Base-by-base conservation (phyloP, 2,113 vertebrate genomes). In the Amphiprion percula region DNA sequence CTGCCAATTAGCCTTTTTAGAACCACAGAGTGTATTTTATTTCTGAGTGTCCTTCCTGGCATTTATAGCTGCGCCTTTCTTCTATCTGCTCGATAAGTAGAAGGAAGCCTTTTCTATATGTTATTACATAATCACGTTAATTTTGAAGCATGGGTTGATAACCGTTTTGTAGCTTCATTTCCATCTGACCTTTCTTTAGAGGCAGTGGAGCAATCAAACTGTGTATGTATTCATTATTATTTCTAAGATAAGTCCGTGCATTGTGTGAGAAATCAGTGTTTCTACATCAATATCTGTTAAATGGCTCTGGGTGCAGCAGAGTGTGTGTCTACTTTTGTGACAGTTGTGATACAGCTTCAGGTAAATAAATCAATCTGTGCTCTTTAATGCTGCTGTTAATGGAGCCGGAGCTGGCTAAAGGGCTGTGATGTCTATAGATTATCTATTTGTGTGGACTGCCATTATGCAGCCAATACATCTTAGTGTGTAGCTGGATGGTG, bases 311-410 rank as follows among this genome's bases (percentile, higher is more conserved):
- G 16, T 17, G 17, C 39, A 17, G 1, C 16, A 69, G 41, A 68
- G 41, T 10, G 64, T 26, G n/a, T 41, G 58, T 10, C 12, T 24
- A 15, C 30, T 56, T 60, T 60, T 77, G 59, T 44, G 59, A 26
- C 12, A 58, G 67, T 68, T 75, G 52, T 61, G 21, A 64, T 65
- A 17, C 12, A 19, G 49, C 46, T 15, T 70, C 0, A 60, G 49
- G 65, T 77, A 68, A 64, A 87, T 79, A 74, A 86, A 77, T 90
- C 85, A 80, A 62, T 50, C 0, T 0, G 5, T 23, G 19, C 17
- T 30, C 59, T 66, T 21, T 68, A 64, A 77, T 71, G 56, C 68
- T 19, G 1, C 14, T 47, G 58, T 80, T 78, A 74, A 85, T 82
- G 61, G 60, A 46, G 23, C 66, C 26, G 12, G 66, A 23, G 41